Base-by-base conservation (phyloP, 2,113 vertebrate genomes). In the Urocolius indicus region DNA sequence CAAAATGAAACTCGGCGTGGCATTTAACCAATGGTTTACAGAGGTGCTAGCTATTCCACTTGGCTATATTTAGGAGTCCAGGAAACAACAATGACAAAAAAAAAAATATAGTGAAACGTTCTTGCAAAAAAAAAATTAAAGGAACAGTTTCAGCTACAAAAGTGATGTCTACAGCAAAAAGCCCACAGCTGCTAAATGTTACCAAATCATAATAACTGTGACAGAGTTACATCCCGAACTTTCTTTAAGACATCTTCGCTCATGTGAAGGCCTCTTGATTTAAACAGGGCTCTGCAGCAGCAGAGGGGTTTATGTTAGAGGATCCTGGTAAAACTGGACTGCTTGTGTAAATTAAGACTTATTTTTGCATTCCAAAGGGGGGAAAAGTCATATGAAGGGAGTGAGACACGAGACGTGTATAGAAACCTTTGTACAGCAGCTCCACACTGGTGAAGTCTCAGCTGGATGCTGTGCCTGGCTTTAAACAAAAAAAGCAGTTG, bases 31-130 rank as follows among this genome's bases (percentile, higher is more conserved):
- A 91, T 82, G 89, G 90, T 97, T 98, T 96, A 97, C 95, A 97
- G 97, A 96, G 93, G 94, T 95, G 95, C 95, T 95, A 87, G 96
- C 96, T 96, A 96, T 97, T 96, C 92, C 90, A 92, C 94, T 94
- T 97, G 94, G 94, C 96, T 96, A 97, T 97, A 96, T 95, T 97
- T 97, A 97, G 97, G 97, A 98, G 96, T 97, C 96, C 97, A 96
- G 84, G 95, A 96, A 97, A 97, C 96, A 97, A 96, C 89, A 97
- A 97, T 87, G 80, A 84, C 69, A 38, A 89, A 92, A 95, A 92
- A 95, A 88, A 95, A 91, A 41, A 41, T 41, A 85, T 24, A 84
- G 34, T 3, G 19, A 93, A 86, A 84, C 38, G 41, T 75, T 95
- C 43, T 85, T 95, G 80, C 74, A 96, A 96, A 81, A 91, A 68